Base-by-base conservation (phyloP, 2,113 vertebrate genomes). In the Alethe diademata region DNA sequence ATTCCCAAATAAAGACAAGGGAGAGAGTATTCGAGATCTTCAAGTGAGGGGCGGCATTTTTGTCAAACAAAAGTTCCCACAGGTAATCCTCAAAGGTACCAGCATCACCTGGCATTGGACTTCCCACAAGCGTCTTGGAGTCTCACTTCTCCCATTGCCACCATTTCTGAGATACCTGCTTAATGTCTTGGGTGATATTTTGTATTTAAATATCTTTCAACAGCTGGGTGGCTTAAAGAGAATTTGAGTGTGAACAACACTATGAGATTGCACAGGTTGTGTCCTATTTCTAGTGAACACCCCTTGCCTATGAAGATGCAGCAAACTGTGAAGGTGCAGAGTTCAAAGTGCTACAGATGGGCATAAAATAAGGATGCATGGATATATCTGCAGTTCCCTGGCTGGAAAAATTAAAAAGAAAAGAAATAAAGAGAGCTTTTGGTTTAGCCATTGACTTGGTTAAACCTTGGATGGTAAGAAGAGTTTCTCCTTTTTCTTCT, bases 391-490 rank as follows among this genome's bases (percentile, higher is more conserved):
- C 58, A 67, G 29, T 31, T 83, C 8, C 26, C 13, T 9, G 1
- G 0, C 5, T 48, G 16, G 6, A 1, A 4, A 29, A 23, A 29
- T 10, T 45, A 16, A 12, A 47, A 36, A 60, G 26, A 8, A 31
- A 15, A 28, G 6, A 8, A 38, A 11, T 0, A 31, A 5, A 42
- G 5, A 16, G 12, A 40, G 9, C 3, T 86, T 72, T 33, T 50
- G 29, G 40, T 62, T 24, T 60, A 47, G 45, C n/a, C 6, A 4
- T 58, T 83, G 42, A 9, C 38, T 75, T 73, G 29, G 29, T 92
- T 69, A 88, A 83, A 50, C 18, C 26, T 76, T 47, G 56, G 18
- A 33, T 65, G 35, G 47, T 36, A 70, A 58, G 24, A 70, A 54
- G 24, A 83, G 8, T 43, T 72, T 36, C 51, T 81, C 19, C 9